Conservation (phyloP, 2,888 invertebrate genomes). For the Eilema griseolum region DNA sequence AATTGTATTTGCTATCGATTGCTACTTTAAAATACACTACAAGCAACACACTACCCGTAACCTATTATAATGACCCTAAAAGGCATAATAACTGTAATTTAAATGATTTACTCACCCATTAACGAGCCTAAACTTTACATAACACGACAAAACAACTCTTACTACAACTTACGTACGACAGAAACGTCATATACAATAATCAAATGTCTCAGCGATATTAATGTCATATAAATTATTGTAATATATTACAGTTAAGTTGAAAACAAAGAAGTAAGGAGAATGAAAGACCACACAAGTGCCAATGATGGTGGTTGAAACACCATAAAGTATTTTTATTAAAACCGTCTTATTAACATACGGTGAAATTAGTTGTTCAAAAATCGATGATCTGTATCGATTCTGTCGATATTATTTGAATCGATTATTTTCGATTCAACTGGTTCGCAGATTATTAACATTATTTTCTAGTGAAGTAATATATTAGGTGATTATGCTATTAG, state of each 20-base stretch:
- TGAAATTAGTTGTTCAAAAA: conserved; percentile 41
- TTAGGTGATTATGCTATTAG: conserved; percentile 1
- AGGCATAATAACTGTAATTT: conserved; percentile 34
- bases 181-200: conserved; percentile 36
- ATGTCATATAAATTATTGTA: conserved; percentile 34
- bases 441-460: background rate
- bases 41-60: conserved; percentile 21
- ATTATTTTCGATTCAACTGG: conserved; percentile 8
- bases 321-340: conserved; percentile 72
- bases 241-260: conserved; percentile 38
- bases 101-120: conserved; percentile 31
- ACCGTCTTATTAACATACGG: conserved; percentile 62
- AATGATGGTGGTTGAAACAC: conserved; percentile 28
- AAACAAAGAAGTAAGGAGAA: conserved; percentile 50
- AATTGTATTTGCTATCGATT: conserved; percentile 11
- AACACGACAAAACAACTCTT: conserved; percentile 23
- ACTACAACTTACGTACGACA: conserved; percentile 24
- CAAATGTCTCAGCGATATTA: conserved; percentile 30
- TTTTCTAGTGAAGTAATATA: background rate
- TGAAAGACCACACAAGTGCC: conserved; percentile 57
- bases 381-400: conserved; percentile 27
- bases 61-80: conserved; percentile 25
- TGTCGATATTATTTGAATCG: conserved; percentile 27
- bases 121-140: conserved; percentile 27
- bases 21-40: conserved; percentile 15